Percentiles rank a stretch among this genome's conserved stretches.
These are phyloP conservation scores for Drosophila prostipennis DNA, from an alignment of 2,888 invertebrate genomes.

Conservation along the genomic window DNA sequence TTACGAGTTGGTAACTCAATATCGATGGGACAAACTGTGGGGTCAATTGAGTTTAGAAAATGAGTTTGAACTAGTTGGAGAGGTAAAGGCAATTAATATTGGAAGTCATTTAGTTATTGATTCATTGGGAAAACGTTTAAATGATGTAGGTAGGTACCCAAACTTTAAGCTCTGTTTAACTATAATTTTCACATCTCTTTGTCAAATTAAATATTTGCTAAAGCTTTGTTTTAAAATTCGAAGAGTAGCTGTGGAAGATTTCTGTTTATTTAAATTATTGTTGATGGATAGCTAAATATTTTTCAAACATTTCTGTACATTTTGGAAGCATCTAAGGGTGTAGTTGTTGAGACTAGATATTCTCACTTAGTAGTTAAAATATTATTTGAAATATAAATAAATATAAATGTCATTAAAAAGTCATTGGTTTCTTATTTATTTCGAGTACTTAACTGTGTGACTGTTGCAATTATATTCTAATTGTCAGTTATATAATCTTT, in stretches of 20 bases:
- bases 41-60: constrained; percentile 3
- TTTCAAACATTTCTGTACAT: not conserved
- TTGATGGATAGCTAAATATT: not conserved
- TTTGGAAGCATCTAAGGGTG: not conserved
- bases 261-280: constrained; percentile 1
- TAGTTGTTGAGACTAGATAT: no score
- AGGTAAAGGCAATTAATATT: not conserved
- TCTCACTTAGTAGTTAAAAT: no score
- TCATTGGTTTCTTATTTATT: no score
- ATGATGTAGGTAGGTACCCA: not conserved
- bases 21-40: constrained; percentile 12
- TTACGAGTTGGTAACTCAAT: constrained; percentile 25
- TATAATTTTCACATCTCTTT: constrained; percentile 15
- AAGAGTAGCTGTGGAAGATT: not conserved
- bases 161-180: not conserved
- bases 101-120: not conserved
- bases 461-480: no score
- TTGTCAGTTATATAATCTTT: not conserved
- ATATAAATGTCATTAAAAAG: no score
- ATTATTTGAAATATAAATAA: no score
- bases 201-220: constrained; percentile 17
- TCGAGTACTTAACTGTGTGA: no score
- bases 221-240: not conserved
- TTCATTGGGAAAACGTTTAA: no score
- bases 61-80: not conserved